These are phyloP conservation scores for Lates calcarifer DNA, from an alignment of 2,113 vertebrate species.

Conservation along the genomic window DNA sequence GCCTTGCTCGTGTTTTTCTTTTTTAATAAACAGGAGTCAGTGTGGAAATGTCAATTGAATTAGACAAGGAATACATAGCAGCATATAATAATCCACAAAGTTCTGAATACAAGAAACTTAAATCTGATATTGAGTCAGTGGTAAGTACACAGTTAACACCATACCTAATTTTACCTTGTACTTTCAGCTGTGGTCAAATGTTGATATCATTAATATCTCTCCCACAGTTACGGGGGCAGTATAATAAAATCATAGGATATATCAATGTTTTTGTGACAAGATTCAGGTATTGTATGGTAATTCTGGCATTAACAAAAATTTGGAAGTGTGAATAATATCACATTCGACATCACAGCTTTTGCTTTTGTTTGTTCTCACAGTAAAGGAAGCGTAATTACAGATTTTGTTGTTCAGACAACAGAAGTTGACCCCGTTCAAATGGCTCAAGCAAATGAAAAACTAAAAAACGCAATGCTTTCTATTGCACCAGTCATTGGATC, in stretches of 20 bases:
- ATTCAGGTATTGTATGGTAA: slow-evolving; percentile 65
- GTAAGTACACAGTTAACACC: slow-evolving; percentile 45
- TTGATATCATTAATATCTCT: neutral
- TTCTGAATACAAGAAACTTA: neutral
- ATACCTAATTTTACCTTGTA: neutral
- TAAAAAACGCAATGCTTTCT: neutral
- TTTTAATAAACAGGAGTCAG: slow-evolving; percentile 36
- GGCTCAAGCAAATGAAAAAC: slow-evolving; percentile 1
- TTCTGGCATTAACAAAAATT: neutral
- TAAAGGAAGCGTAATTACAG: slow-evolving; percentile 71
- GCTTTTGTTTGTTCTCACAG: slow-evolving; percentile 55
- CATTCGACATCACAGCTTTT: neutral
- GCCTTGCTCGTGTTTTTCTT: neutral
- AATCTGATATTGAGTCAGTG: neutral
- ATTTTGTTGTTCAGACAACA: slow-evolving; percentile 54
- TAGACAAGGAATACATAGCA: neutral
- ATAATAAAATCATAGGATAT: slow-evolving; percentile 38
- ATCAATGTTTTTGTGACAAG: neutral
- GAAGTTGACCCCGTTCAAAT: neutral
- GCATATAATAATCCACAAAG: slow-evolving; percentile 7
- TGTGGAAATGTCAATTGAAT: slow-evolving; percentile 36
- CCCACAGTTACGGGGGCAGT: slow-evolving; percentile 40
- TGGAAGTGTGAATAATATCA: neutral
- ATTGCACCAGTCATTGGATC: slow-evolving; percentile 41
- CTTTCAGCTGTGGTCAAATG: neutral